Conservation (phyloP, 1,140 invertebrate genomes). For the Aphis craccivora region DNA sequence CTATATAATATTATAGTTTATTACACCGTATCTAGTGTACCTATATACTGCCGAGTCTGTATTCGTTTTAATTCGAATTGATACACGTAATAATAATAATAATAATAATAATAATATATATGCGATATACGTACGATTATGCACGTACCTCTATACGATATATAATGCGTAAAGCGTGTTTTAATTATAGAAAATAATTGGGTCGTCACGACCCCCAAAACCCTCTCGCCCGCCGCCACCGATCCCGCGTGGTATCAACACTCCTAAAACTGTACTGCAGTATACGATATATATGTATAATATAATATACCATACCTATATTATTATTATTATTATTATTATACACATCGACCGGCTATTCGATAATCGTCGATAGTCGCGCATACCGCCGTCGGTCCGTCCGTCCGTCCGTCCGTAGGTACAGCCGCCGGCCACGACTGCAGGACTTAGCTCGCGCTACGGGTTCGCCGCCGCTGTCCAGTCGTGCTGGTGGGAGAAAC, state of each 20-base stretch:
- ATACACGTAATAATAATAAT: background rate
- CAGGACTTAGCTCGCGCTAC: constrained; percentile 2
- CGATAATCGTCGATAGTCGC: constrained; percentile 42
- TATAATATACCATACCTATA: background rate
- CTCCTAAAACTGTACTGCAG: background rate
- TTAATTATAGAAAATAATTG: constrained; percentile 49
- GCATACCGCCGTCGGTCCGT: background rate
- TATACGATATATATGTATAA: background rate
- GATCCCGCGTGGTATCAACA: background rate
- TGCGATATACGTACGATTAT: constrained; percentile 13
- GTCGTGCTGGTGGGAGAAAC: constrained; percentile 31
- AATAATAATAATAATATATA: background rate
- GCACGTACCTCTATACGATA: background rate
- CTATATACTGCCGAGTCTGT: background rate
- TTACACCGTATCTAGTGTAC: background rate
- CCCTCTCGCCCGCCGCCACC: background rate
- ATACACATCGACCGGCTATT: background rate
- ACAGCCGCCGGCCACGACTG: constrained; percentile 8
- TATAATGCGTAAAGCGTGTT: constrained; percentile 11
- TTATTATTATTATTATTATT: background rate
- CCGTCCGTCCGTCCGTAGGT: background rate
- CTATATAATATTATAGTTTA: constrained; percentile 10
- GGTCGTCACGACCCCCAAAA: constrained; percentile 45
- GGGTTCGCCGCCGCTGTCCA: background rate
- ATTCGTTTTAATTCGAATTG: constrained; percentile 34